Evolutionary conservation across 1,140 invertebrate genomes (phyloP).

Genomic region (Megalopta genalis): DNA sequence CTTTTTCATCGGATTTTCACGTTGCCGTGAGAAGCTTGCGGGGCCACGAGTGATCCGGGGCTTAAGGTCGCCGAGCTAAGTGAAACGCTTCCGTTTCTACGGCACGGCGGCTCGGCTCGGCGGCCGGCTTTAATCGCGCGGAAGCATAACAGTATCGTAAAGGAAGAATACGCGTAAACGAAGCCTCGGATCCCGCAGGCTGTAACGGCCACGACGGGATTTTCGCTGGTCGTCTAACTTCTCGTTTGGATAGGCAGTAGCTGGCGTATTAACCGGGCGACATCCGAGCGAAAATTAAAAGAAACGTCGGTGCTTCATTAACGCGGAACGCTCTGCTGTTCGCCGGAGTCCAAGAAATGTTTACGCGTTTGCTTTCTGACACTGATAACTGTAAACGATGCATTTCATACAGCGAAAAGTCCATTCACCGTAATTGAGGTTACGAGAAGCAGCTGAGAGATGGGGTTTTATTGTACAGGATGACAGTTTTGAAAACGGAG

Average conservation of each 20-base stretch:
- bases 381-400: too few relatives aligned
- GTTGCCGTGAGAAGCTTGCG: neutral
- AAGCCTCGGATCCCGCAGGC: neutral
- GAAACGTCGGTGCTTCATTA: neutral
- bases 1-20: constrained; percentile 32
- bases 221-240: constrained; percentile 50
- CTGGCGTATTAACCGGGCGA: constrained; percentile 9
- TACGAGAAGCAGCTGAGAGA: too few relatives aligned
- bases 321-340: neutral
- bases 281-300: constrained; percentile 38
- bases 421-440: too few relatives aligned
- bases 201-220: constrained; percentile 28
- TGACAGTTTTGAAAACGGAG: too few relatives aligned
- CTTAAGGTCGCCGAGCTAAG: constrained; percentile 37
- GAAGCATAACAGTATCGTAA: constrained; percentile 55
- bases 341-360: neutral
- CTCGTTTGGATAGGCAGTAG: constrained; percentile 36
- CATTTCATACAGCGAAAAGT: too few relatives aligned
- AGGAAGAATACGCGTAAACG: constrained; percentile 30
- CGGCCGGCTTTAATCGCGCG: constrained; percentile 48
- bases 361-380: too few relatives aligned
- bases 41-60: neutral
- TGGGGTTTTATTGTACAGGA: too few relatives aligned
- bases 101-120: neutral
- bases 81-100: constrained; percentile 36